Percentiles rank a stretch among this genome's conserved stretches.
phyloP scores from a whole-genome alignment of 2,113 vertebrate species.

The Salvelinus sp. region DNA sequence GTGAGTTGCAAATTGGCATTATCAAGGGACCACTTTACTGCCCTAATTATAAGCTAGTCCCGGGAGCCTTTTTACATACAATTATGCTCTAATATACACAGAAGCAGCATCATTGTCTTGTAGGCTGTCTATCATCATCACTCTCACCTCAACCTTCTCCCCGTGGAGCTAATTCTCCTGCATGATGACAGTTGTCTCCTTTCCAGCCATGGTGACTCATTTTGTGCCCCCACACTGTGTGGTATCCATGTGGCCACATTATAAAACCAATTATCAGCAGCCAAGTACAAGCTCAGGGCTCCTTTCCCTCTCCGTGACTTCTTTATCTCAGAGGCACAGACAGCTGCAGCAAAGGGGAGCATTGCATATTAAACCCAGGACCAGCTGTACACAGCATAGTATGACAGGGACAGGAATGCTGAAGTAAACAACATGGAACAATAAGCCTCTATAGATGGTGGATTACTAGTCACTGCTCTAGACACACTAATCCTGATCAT shows the following conservation, averaged over 20 bases:
- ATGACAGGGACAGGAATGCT: neutral
- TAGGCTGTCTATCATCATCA: constrained; percentile 24
- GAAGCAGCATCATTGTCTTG: constrained; percentile 4
- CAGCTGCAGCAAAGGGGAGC: neutral
- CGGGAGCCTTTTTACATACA: neutral
- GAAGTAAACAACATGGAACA: constrained; percentile 34
- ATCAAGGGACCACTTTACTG: constrained; percentile 27
- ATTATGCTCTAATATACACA: neutral
- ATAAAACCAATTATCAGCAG: constrained; percentile 46
- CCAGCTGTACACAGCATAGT: neutral
- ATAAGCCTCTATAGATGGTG: neutral
- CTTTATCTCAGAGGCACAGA: neutral
- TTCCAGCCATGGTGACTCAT: constrained; percentile 13
- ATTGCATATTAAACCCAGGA: neutral
- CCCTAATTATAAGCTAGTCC: constrained; percentile 22
- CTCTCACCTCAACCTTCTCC: constrained; percentile 3
- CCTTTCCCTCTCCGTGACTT: neutral
- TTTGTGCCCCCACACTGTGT: constrained; percentile 19
- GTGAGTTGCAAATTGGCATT: constrained; percentile 26
- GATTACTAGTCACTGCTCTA: too few relatives aligned
- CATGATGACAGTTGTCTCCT: constrained; percentile 18
- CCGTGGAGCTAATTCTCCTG: constrained; percentile 13
- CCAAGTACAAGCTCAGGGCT: constrained; percentile 5
- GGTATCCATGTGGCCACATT: constrained; percentile 18
- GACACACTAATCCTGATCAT: neutral